Percentiles rank a stretch among this genome's conserved stretches.
Conservation (phyloP, 2,888 invertebrate species). For the Archaeoteleia sp. region DNA sequence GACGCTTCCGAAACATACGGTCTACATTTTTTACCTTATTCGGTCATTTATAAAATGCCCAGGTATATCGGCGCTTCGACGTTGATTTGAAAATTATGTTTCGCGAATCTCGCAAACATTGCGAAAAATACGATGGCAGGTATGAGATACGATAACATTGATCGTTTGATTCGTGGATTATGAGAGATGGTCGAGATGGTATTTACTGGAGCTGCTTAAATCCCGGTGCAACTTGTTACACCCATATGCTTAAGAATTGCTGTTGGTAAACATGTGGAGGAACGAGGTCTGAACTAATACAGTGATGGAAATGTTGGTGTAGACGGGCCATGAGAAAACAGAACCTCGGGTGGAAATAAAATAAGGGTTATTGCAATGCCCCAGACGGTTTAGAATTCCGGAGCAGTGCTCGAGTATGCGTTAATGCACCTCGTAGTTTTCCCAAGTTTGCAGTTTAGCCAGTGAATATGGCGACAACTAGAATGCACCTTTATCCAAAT, state of each 20-base stretch:
- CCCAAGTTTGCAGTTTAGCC: constrained; percentile 58
- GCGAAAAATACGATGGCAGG: background rate
- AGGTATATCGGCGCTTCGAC: constrained; percentile 20
- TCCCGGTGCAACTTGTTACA: constrained; percentile 9
- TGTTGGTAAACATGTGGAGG: background rate
- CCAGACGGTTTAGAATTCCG: constrained; percentile 46
- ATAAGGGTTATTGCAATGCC: constrained; percentile 40
- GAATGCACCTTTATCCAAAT: constrained; percentile 69
- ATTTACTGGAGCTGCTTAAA: constrained; percentile 9
- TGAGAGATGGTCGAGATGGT: background rate
- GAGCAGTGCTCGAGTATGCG: constrained; percentile 63
- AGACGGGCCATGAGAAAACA: background rate
- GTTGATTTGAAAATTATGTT: constrained; percentile 44
- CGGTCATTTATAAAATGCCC: constrained; percentile 32
- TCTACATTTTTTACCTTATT: constrained; percentile 34
- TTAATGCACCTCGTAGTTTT: constrained; percentile 69
- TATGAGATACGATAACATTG: background rate
- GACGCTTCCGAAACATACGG: constrained; percentile 16
- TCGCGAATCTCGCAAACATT: constrained; percentile 6
- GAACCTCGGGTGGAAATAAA: constrained; percentile 16
- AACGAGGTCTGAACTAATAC: constrained; percentile 15
- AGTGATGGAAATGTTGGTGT: constrained; percentile 24
- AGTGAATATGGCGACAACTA: constrained; percentile 58
- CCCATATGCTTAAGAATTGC: background rate
- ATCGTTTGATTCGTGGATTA: background rate